These are phyloP conservation scores for Dendrolimus pini DNA, from an alignment of 2,888 invertebrate species.

Conservation along the genomic window DNA sequence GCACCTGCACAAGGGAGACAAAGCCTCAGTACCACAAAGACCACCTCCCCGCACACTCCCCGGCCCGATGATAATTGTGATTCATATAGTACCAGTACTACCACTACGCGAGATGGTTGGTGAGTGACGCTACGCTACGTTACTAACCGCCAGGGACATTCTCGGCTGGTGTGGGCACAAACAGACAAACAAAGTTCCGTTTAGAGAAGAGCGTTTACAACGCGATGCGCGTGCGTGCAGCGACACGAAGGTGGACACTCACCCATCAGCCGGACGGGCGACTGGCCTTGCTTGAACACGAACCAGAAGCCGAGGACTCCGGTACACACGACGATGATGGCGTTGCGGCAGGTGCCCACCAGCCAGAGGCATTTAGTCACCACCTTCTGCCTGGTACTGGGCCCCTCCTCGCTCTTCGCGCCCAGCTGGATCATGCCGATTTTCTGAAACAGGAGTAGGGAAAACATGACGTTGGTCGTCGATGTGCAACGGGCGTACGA, in stretches of 20 bases:
- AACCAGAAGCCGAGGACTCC: constrained; percentile 83
- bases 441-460: constrained; percentile 56
- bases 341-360: constrained; percentile 88
- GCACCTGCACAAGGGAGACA: constrained; percentile 57
- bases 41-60: too few species aligned
- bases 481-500: too few species aligned
- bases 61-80: neutral
- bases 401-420: constrained; percentile 63
- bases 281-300: constrained; percentile 54
- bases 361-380: constrained; percentile 84
- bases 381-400: constrained; percentile 73
- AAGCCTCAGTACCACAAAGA: too few species aligned
- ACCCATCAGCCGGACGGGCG: constrained; percentile 85
- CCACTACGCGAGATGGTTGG: constrained; percentile 4
- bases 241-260: constrained; percentile 14
- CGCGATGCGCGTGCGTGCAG: too few species aligned
- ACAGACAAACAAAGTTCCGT: constrained; percentile 25
- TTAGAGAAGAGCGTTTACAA: neutral
- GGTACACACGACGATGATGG: constrained; percentile 86
- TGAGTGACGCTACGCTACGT: constrained; percentile 19
- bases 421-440: constrained; percentile 81
- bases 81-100: neutral
- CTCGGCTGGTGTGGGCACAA: constrained; percentile 48
- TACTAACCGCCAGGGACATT: constrained; percentile 56
- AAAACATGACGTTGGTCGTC: neutral